Conservation (phyloP, 2,113 vertebrate species). For the Gymnobelideus leadbeateri region DNA sequence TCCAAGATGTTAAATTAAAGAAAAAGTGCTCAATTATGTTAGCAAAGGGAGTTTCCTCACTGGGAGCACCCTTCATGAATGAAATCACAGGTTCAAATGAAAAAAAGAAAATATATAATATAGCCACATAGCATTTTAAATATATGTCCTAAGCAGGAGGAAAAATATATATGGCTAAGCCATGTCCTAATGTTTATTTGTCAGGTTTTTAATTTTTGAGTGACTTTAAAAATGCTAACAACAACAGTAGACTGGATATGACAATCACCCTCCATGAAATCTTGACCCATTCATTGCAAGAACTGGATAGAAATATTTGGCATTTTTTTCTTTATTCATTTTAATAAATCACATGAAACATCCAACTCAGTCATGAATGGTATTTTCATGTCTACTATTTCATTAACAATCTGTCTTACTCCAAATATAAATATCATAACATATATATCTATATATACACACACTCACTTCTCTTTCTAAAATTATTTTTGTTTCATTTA, state of each 20-base stretch:
- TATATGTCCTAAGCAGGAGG: neutral
- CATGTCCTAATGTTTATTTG: too few relatives aligned
- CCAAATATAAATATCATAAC: conserved; percentile 39
- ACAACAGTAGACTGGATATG: neutral
- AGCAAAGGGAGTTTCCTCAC: neutral
- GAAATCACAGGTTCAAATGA: neutral
- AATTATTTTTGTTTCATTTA: conserved; percentile 60
- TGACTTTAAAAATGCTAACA: neutral
- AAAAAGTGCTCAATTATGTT: neutral
- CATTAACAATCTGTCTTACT: conserved; percentile 54
- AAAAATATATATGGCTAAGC: neutral
- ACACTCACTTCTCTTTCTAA: conserved; percentile 42
- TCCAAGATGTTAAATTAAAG: neutral
- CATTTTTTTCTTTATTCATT: conserved; percentile 29
- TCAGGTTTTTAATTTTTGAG: neutral
- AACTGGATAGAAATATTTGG: conserved; percentile 44
- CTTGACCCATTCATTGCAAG: conserved; percentile 18
- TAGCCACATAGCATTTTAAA: neutral
- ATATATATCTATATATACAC: neutral
- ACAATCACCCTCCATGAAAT: conserved; percentile 43
- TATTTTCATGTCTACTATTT: conserved; percentile 56
- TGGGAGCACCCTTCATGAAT: neutral
- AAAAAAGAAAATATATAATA: neutral
- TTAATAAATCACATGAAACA: conserved; percentile 52
- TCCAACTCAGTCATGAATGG: conserved; percentile 59